Conservation (phyloP, 2,888 invertebrate genomes). For the Leptinotarsa juncta region DNA sequence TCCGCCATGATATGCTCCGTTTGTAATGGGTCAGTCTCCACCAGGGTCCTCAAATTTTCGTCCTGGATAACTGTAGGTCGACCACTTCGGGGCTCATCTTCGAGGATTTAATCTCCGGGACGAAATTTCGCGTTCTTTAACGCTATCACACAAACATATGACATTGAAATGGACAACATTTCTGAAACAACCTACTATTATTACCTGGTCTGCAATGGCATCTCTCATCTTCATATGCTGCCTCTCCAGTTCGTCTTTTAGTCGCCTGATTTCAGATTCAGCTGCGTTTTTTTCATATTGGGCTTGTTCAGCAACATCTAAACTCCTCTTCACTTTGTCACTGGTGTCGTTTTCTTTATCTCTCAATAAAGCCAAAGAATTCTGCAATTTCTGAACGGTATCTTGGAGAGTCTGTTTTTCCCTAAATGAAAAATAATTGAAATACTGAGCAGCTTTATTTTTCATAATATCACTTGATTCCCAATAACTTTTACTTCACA, state of each 20-base stretch:
- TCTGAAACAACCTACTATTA: not conserved
- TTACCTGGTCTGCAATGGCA: conserved; percentile 77
- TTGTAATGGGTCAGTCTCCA: too few species aligned
- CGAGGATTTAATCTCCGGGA: too few species aligned
- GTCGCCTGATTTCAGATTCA: conserved; percentile 79
- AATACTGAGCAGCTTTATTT: too few species aligned
- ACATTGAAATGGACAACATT: too few species aligned
- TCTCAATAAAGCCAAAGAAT: conserved; percentile 73
- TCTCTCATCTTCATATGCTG: conserved; percentile 82
- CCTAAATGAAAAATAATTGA: conserved; percentile 59
- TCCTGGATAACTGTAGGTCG: too few species aligned
- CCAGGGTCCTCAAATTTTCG: too few species aligned
- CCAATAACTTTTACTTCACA: too few species aligned
- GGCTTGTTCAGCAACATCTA: conserved; percentile 80
- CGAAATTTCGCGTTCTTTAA: too few species aligned
- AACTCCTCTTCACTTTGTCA: conserved; percentile 75
- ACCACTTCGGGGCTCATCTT: too few species aligned
- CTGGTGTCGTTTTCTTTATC: conserved; percentile 73
- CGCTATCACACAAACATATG: too few species aligned
- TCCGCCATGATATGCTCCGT: too few species aligned
- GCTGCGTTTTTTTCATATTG: conserved; percentile 82
- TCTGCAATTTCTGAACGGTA: conserved; percentile 76
- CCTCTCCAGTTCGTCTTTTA: conserved; percentile 82
- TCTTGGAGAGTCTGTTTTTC: conserved; percentile 78
- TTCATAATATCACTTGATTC: too few species aligned